Evolutionary conservation across 1,140 invertebrate genomes (phyloP), one percentile per base, ranked within the genome.

Genomic region (Nixonia krombeini): DNA sequence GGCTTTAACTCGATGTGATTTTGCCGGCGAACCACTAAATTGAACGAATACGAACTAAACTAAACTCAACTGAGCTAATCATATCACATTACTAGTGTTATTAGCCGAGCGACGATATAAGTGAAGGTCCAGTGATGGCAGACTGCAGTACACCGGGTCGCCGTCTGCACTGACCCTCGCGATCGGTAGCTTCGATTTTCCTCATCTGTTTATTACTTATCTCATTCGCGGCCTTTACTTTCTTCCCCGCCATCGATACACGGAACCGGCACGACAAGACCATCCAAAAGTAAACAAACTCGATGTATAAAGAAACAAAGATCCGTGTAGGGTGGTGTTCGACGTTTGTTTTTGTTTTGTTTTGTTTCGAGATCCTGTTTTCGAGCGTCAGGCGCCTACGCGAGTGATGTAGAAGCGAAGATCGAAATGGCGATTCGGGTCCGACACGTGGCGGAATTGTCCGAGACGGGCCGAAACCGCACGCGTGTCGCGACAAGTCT

Each of bases 41-140:
- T 84, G 82, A 84, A 84, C 79, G 76, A 81, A 82, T 82, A 85
- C 73, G 81, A 84, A 84, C 82, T 85, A 84, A 85, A 85, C 83
- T 83, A 81, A 85, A 83, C 81, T 85, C 80, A 84, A 84, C 83
- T 84, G 82, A 85, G 77, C 83, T 85, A 85, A 85, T 85, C 82
- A 82, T 85, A 84, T 84, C 81, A 85, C 81, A 85, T 85, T 85
- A 85, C 83, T 79, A 79, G 78, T 75, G 80, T 84, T 84, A 84
- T 85, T 85, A 85, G 81, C 76, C 76, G 74, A 75, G 78, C 77
- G 79, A 81, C 78, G 80, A 83, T 85, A 83, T 83, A 84, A 84
- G 82, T 79, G 75, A 84, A 83, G 82, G 79, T 74, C 75, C 81
- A 77, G 69, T 78, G 80, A 78, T 78, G 74, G 49, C 61, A 66